These are phyloP conservation scores for Poecile atricapillus DNA, from an alignment of 2,113 vertebrate species.

Conservation along the genomic window DNA sequence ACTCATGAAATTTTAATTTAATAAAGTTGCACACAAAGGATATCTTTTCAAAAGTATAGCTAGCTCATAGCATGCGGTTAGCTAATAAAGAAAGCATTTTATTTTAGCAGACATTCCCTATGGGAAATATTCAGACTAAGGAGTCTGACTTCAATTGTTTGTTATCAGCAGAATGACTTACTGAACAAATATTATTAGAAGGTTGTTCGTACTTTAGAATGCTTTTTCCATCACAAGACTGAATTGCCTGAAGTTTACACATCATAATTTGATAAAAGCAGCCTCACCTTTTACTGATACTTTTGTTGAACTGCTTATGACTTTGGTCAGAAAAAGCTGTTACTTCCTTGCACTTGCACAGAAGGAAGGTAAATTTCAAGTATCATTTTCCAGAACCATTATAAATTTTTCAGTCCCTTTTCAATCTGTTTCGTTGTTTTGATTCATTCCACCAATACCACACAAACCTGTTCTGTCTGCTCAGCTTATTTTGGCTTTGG, in stretches of 20 bases:
- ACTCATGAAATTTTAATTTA: background rate
- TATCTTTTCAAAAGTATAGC: background rate
- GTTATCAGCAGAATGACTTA: slow-evolving; percentile 67
- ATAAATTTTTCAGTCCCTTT: background rate
- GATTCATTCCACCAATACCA: background rate
- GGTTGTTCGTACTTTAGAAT: slow-evolving; percentile 58
- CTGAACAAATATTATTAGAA: slow-evolving; percentile 74
- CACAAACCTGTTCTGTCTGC: background rate
- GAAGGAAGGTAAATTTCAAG: background rate
- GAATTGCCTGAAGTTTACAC: slow-evolving; percentile 56
- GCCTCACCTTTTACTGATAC: slow-evolving; percentile 10
- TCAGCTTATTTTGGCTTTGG: background rate
- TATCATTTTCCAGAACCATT: background rate
- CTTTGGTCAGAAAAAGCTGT: background rate
- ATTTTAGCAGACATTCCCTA: background rate
- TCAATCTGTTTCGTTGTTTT: background rate
- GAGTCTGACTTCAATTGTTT: slow-evolving; percentile 46
- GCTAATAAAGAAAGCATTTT: background rate
- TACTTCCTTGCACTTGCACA: background rate
- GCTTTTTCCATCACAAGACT: slow-evolving; percentile 58
- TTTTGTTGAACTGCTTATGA: background rate
- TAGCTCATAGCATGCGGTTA: background rate
- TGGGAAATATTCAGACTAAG: slow-evolving; percentile 10
- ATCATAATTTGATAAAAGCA: slow-evolving; percentile 44
- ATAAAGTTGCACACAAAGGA: background rate